Base-by-base conservation (phyloP, 2,797 vertebrate genomes). In the Jordanella pulchra region DNA sequence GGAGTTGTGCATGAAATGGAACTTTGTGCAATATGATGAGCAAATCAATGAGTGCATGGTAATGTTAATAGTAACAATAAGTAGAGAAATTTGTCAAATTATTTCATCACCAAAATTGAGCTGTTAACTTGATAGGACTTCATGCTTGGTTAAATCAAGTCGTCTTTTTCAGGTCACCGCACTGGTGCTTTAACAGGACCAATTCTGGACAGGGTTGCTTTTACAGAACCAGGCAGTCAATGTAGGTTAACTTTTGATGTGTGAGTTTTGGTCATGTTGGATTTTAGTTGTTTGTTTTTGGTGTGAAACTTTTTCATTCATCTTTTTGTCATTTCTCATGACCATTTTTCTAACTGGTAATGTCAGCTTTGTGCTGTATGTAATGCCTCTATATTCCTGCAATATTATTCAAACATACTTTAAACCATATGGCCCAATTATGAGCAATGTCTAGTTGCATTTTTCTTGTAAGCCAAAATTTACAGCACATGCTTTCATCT, bases 1-100 rank as follows among this genome's bases (percentile, higher is more conserved):
- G 79, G 87, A 82, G 86, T 86, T 86, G 85, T 86, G 87, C 87
- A 89, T 86, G 84, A 89, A 91, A 91, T 87, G 83, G 76, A 91
- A 88, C 87, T 92, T 89, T 81, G 81, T 44, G 84, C 73, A 75
- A 83, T 79, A 81, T 80, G 87, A 88, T 88, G 87, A 90, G 86
- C 78, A 89, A 89, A 85, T 85, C 84, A 83, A 83, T 51, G 73
- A 84, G 80, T 92, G 84, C 83, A 79, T 79, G 80, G 69, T 75
- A 90, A 91, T 86, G 83, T 83, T 88, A 80, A 83, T 83, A 79
- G 82, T 83, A 79, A 84, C 86, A 92, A 86, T 80, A 89, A 91
- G 69, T 84, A 81, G 65, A 61, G 81, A 91, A 88, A 86, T 91
- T 80, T 91, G 83, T 89, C 81, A 83, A 85, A 88, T 87, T 87